phyloP scores from a whole-genome alignment of 2,888 invertebrate species.

The Cantharis lateralis region DNA sequence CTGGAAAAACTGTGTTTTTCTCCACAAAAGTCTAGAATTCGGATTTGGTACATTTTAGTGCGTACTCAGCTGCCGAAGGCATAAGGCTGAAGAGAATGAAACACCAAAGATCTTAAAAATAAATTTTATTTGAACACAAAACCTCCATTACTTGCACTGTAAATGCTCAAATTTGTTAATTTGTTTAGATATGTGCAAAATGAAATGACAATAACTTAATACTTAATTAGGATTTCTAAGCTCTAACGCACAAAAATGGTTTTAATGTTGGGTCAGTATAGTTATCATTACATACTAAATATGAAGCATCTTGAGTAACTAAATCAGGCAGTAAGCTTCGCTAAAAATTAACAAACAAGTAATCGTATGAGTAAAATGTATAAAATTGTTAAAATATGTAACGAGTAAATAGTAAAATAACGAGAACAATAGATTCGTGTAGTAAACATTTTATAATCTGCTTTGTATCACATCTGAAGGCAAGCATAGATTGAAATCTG shows the following conservation, averaged over 20 bases:
- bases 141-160: conserved; percentile 3
- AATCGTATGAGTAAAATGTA: conserved; percentile 12
- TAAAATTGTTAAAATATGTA: conserved; percentile 19
- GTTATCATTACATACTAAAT: background rate
- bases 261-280: background rate
- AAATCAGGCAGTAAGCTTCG: background rate
- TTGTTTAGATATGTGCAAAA: background rate
- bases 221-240: background rate
- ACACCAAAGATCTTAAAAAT: conserved; percentile 3
- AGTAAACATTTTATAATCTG: background rate
- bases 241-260: background rate
- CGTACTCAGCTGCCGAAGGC: too few relatives aligned
- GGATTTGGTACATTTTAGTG: too few relatives aligned
- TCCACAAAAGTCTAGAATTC: too few relatives aligned
- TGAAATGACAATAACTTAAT: background rate
- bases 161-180: conserved; percentile 14
- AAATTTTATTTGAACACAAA: conserved; percentile 11
- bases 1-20: too few relatives aligned
- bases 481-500: background rate
- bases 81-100: background rate
- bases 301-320: background rate
- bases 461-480: conserved; percentile 15
- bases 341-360: background rate
- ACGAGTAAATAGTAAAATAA: conserved; percentile 12
- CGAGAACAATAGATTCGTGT: conserved; percentile 1